Conservation (phyloP, 2,888 invertebrate species). For the Helobdella robusta region DNA sequence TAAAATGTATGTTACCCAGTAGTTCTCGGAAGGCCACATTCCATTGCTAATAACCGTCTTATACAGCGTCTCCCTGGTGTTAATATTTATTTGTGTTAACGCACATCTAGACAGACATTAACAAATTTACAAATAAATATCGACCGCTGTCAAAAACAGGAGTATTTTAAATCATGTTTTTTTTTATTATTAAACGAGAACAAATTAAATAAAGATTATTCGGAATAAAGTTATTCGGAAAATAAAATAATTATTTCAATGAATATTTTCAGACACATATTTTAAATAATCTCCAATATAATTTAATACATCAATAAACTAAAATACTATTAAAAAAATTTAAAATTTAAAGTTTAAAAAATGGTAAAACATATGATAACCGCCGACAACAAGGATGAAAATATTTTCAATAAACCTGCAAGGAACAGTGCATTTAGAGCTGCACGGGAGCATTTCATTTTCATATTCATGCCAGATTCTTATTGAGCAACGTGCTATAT, state of each 20-base stretch:
- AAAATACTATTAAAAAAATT: background rate
- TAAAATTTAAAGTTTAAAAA: background rate
- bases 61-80: constrained; percentile 13
- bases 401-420: background rate
- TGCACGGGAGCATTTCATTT: constrained; percentile 12
- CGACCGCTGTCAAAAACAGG: too few relatives aligned
- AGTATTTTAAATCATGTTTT: too few relatives aligned
- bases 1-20: constrained; percentile 6
- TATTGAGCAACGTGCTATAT: too few relatives aligned
- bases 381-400: background rate
- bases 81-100: too few relatives aligned
- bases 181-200: too few relatives aligned
- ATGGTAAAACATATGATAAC: background rate
- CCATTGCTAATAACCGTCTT: constrained; percentile 16
- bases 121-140: too few relatives aligned
- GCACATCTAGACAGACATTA: too few relatives aligned
- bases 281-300: background rate
- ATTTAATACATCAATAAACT: too few relatives aligned
- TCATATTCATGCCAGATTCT: constrained; percentile 9
- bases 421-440: constrained; percentile 16
- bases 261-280: background rate
- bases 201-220: too few relatives aligned
- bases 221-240: too few relatives aligned
- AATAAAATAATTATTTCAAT: too few relatives aligned
- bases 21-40: constrained; percentile 22